Base-by-base conservation (phyloP, 2,888 invertebrate genomes). In the Stomorhina lunata region DNA sequence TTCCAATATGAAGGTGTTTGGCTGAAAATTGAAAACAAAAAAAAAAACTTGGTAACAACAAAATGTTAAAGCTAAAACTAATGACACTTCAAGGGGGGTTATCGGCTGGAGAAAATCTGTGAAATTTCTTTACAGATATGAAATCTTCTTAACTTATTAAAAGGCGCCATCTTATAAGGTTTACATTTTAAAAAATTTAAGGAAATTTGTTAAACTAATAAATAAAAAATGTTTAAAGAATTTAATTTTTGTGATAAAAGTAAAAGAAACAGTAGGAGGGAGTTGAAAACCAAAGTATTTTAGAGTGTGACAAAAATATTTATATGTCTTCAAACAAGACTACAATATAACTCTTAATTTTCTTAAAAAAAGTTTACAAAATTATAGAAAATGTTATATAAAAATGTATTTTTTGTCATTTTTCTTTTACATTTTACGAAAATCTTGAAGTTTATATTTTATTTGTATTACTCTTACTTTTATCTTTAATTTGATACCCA, bases 1-100 rank as follows among this genome's bases (percentile, higher is more conserved):
- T 72, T 53, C 32, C 59, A 50, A 69, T 73, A 79, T 59, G 79
- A 80, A 80, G 79, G 79, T 80, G 72, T 80, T 80, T n/a, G n/a
- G 72, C 59, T 65, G 40, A 17, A 72, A 73, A 63, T 69, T 78
- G 63, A 69, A 72, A 59, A 43, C 2, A 25, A 57, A 1, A 50
- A 15, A 4, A 61, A 15, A 7, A 53, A 25, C 27, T 29, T 20
- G 17, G 32, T 3, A 61, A 50, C 10, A 77, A 50, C 40, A 73
- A 32, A 20, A 32, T 65, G 12, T 37, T 50, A 25, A 25, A 34
- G 55, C 71, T 59, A n/a, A 40, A 50, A 40, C 25, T 20, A 59
- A 80, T 34, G 79, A 61, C 72, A 73, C 66, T 73, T 66, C 57
- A 59, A 57, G 79, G 72, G 72, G 72, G 79, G 71, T 71, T 79